Base-by-base conservation (phyloP, 2,888 invertebrate species). In the Drosophila anomalata region DNA sequence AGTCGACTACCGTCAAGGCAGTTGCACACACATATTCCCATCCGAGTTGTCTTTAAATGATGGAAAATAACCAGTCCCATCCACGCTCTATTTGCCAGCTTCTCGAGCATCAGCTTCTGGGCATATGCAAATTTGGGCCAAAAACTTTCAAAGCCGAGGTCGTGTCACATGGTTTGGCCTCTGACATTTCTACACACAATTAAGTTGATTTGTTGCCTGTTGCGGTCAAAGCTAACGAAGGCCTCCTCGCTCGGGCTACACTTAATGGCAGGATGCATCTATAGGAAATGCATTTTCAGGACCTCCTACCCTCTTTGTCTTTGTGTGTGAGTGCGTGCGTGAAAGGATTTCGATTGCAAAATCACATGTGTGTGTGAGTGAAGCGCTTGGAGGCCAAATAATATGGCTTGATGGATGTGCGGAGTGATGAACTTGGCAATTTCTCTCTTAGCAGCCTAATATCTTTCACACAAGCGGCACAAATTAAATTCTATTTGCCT, bases 181-280 rank as follows among this genome's bases (percentile, higher is more conserved):
- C 75, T 73, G 77, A 78, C 48, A 63, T 62, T 71, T 67, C 57
- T 54, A 69, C 59, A 77, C 55, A 78, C 78, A 80, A 78, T 78
- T 78, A 78, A 78, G 75, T 78, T 80, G 80, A 77, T 79, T 78
- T 80, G 77, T 78, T 77, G 77, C 77, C 69, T 74, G 75, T 68
- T 77, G 77, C 69, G 77, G 77, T 77, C 78, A 78, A 80, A 79
- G 75, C 77, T 51, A 75, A 77, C 75, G 80, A 79, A 79, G 66
- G 22, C 24, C 36, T 31, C 44, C 20, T 22, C 17, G n/a, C 50
- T 22, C 36, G 36, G 54, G 63, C 44, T 63, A 33, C 68, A 46
- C 55, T 55, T 68, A 65, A 65, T 65, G 68, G 56, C 68, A 66
- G 65, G 65, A 68, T 68, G 65, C 57, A 46, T 67, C 44, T 29